Percentiles rank a stretch among this genome's conserved stretches.
phyloP scores from a whole-genome alignment of 2,888 invertebrate species.

The Cabera pusaria region DNA sequence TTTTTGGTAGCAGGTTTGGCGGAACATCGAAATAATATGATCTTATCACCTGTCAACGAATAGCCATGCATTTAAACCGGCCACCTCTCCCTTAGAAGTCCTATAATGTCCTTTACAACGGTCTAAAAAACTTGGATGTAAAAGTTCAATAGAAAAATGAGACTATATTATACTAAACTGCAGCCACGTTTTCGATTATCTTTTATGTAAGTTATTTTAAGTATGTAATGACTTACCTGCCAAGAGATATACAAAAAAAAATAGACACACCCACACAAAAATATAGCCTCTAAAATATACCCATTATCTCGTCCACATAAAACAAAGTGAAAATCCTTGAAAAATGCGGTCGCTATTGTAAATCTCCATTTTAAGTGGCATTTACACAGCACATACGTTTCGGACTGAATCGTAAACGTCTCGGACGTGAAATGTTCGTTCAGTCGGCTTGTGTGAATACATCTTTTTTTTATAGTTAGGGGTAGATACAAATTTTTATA shows the following conservation, averaged over 20 bases:
- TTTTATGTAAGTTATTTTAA: too few relatives aligned
- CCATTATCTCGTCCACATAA: conserved; percentile 20
- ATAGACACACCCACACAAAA: conserved; percentile 18
- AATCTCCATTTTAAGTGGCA: conserved; percentile 75
- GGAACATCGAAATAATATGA: too few relatives aligned
- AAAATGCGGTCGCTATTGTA: conserved; percentile 52
- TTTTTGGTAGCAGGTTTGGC: too few relatives aligned
- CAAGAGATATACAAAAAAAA: conserved; percentile 1
- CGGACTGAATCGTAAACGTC: conserved; percentile 75
- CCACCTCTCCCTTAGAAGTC: too few relatives aligned
- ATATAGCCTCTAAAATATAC: conserved; percentile 22
- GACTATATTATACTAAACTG: too few relatives aligned
- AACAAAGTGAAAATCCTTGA: conserved; percentile 35
- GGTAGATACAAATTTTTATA: conserved; percentile 1
- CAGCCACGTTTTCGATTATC: too few relatives aligned
- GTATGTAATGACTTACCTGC: too few relatives aligned
- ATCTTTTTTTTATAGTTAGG: conserved; percentile 17
- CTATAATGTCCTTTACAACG: too few relatives aligned
- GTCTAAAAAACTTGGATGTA: too few relatives aligned
- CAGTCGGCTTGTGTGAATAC: conserved; percentile 31
- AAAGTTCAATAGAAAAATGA: too few relatives aligned
- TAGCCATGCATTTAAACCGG: too few relatives aligned
- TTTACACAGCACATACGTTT: conserved; percentile 75
- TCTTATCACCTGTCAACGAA: too few relatives aligned
- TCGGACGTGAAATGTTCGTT: conserved; percentile 38